phyloP scores from a whole-genome alignment of 2,797 vertebrate genomes.

The Coluber constrictor region DNA sequence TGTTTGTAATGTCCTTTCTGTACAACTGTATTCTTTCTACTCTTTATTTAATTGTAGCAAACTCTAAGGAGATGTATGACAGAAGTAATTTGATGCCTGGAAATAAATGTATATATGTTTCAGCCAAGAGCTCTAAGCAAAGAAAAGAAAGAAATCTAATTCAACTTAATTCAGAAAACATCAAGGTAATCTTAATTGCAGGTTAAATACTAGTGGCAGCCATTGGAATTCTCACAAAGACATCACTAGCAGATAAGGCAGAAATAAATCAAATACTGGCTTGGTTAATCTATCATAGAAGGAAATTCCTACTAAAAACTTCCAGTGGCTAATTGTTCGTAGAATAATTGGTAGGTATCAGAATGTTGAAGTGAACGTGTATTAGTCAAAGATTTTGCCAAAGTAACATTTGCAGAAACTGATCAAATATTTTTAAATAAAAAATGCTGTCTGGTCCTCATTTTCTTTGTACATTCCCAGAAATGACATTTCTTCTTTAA shows the following conservation, averaged over 20 bases:
- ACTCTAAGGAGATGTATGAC: neutral
- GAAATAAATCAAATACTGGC: slow-evolving; percentile 20
- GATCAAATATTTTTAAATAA: neutral
- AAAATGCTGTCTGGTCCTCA: neutral
- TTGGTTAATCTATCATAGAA: slow-evolving; percentile 30
- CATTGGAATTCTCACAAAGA: slow-evolving; percentile 44
- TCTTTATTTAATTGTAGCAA: neutral
- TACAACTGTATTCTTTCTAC: slow-evolving; percentile 1
- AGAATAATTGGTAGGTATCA: neutral
- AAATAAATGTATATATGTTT: neutral
- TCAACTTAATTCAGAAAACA: slow-evolving; percentile 42
- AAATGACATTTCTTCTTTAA: slow-evolving; percentile 1
- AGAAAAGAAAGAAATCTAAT: slow-evolving; percentile 35
- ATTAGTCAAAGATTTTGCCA: neutral
- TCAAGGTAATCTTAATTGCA: slow-evolving; percentile 40
- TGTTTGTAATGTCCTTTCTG: neutral
- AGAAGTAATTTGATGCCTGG: neutral
- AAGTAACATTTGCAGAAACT: slow-evolving; percentile 9
- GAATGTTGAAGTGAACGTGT: slow-evolving; percentile 13
- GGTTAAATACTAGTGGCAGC: slow-evolving; percentile 40
- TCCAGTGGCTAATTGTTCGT: slow-evolving; percentile 28
- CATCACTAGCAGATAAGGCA: slow-evolving; percentile 25
- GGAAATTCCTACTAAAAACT: slow-evolving; percentile 37
- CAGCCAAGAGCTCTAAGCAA: neutral
- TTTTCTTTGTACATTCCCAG: neutral